A percentile compares a stretch with the other conserved stretches of the same genome.
Conservation (phyloP, 1,140 invertebrate genomes). For the Lepidurus arcticus region DNA sequence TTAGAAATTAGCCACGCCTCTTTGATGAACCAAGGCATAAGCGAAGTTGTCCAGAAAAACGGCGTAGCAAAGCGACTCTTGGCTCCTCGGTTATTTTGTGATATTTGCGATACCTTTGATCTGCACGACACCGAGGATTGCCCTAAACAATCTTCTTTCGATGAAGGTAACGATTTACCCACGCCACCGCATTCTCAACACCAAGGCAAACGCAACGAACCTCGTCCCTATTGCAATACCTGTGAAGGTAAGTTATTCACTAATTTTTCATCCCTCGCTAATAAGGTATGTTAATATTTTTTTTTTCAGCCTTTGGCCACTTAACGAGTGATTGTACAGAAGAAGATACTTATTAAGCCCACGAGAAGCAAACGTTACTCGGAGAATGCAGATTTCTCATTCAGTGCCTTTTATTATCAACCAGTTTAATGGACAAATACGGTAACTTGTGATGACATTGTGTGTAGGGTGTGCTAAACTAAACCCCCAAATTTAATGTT, state of each 20-base stretch:
- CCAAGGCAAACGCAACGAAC: conserved; percentile 30
- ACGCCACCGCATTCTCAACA: conserved; percentile 49
- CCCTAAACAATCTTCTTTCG: conserved; percentile 69
- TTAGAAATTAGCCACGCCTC: conserved; percentile 73
- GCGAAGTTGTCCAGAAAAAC: conserved; percentile 47
- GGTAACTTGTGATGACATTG: no score
- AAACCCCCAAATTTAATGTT: no score
- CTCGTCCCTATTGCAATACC: conserved; percentile 79
- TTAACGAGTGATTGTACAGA: conserved; percentile 70
- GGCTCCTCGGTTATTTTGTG: conserved; percentile 83
- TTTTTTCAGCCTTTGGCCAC: conserved; percentile 69
- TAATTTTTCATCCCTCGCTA: background rate
- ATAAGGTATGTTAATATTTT: conserved; percentile 39
- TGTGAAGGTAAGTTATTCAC: conserved; percentile 69
- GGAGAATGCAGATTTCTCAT: background rate
- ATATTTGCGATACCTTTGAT: conserved; percentile 96
- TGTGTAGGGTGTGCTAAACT: no score
- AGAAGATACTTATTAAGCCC: conserved; percentile 66
- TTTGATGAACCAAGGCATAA: conserved; percentile 52
- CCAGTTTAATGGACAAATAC: no score
- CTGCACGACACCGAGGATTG: conserved; percentile 95
- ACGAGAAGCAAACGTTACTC: background rate
- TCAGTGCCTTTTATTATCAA: background rate
- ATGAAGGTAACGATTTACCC: conserved; percentile 47
- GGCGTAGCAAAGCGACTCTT: conserved; percentile 41